Evolutionary conservation across 1,140 invertebrate genomes (phyloP).

Genomic region (Drosophila bipectinata): DNA sequence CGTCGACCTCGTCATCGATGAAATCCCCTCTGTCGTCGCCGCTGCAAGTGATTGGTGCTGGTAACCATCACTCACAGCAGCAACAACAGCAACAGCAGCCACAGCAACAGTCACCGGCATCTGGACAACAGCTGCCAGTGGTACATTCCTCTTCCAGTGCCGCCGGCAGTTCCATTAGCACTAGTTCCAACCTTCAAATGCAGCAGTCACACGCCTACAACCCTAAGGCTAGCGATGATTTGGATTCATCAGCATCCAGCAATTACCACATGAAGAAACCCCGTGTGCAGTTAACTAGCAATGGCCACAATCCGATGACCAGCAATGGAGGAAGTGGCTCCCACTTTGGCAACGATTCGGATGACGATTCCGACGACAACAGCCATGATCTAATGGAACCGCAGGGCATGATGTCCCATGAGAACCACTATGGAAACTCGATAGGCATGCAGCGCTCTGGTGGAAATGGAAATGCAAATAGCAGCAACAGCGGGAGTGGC

Average conservation of each 20-base stretch:
- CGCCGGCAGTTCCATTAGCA: conserved; percentile 17
- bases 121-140: conserved; percentile 35
- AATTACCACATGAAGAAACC: conserved; percentile 75
- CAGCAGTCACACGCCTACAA: conserved; percentile 50
- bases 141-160: conserved; percentile 71
- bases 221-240: conserved; percentile 56
- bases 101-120: conserved; percentile 41
- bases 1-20: conserved; percentile 81
- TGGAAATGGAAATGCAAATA: conserved; percentile 34
- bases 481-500: conserved; percentile 32
- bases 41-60: conserved; percentile 35
- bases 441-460: conserved; percentile 49
- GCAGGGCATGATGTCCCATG: conserved; percentile 56
- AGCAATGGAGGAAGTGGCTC: conserved; percentile 51
- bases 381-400: conserved; percentile 63
- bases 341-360: conserved; percentile 67
- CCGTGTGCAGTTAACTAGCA: conserved; percentile 64
- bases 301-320: conserved; percentile 48
- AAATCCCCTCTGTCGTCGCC: conserved; percentile 81
- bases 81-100: conserved; percentile 45
- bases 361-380: conserved; percentile 79
- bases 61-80: conserved; percentile 44
- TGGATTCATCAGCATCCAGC: conserved; percentile 65
- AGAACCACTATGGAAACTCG: conserved; percentile 61
- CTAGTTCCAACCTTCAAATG: conserved; percentile 48